Evolutionary conservation across 2,797 vertebrate species (phyloP).

Genomic region (Trachurus trachurus): DNA sequence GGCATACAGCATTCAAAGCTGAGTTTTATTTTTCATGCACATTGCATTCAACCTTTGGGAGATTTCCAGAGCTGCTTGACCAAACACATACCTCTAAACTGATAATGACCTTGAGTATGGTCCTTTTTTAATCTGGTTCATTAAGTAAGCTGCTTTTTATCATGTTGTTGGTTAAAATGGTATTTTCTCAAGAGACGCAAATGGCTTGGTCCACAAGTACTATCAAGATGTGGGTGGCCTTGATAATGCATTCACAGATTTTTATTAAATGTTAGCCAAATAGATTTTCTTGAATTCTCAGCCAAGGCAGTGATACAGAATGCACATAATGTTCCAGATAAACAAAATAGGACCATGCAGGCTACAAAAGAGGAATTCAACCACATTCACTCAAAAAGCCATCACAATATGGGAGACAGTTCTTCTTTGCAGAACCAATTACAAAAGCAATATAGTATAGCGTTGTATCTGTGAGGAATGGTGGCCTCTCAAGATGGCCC

Average conservation of each 20-base stretch:
- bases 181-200: slow-evolving; percentile 9
- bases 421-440: not conserved
- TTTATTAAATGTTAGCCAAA: not conserved
- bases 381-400: no score
- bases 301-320: slow-evolving; percentile 11
- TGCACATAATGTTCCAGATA: not conserved
- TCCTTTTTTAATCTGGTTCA: not conserved
- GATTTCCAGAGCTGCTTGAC: slow-evolving; percentile 26
- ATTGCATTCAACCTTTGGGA: not conserved
- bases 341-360: not conserved
- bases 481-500: not conserved
- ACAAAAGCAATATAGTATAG: not conserved
- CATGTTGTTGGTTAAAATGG: slow-evolving; percentile 3
- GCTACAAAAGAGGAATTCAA: no score
- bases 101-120: not conserved
- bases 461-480: not conserved
- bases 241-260: slow-evolving; percentile 2
- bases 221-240: slow-evolving; percentile 8
- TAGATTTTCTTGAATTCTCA: slow-evolving; percentile 1
- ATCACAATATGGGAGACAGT: not conserved
- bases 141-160: slow-evolving; percentile 14
- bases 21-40: slow-evolving; percentile 25
- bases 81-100: slow-evolving; percentile 4
- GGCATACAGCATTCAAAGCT: slow-evolving; percentile 30
- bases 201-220: not conserved